Base-by-base conservation (phyloP, 1,140 invertebrate genomes). In the Scaptomyza hsui region DNA sequence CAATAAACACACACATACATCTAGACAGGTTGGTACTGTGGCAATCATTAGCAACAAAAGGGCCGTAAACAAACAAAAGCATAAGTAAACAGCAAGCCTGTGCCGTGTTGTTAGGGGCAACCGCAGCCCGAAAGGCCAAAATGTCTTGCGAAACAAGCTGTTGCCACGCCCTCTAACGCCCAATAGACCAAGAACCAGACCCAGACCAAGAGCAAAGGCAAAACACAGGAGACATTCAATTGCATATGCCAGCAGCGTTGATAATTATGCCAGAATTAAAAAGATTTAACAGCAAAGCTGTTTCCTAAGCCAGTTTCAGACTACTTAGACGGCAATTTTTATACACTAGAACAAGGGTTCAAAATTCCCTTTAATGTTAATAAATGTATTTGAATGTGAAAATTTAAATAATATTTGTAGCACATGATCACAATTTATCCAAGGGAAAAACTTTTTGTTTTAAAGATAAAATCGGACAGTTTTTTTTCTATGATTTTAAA, bases 41-140 rank as follows among this genome's bases (percentile, higher is more conserved):
- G 74, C 70, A 70, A 81, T 82, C 74, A 82, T 82, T 82, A 82
- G 78, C 78, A 82, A 70, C 64, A 82, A 81, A 72, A 63, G 74
- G 45, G 19, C 45, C 59, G 49, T 53, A 69, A 69, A 63, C 60
- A 70, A 59, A 53, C 57, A 69, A 53, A 64, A 62, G 70, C 56
- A 75, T 61, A 72, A 75, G 61, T 61, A 72, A 75, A 69, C 59
- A 70, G 59, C 15, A 19, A 41, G 55, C 35, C 32, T 61, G 6
- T 26, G 51, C 12, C 24, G 21, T 60, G 39, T 52, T 48, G 53
- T 51, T 63, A 37, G 37, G 44, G 65, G 71, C 60, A 75, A 75
- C 79, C 75, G 59, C 79, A 83, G 52, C 37, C 32, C 19, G 26
- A 47, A 56, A 53, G 44, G 68, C 69, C 72, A 56, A 56, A 60